A percentile compares a stretch with the other conserved stretches of the same genome.
phyloP scores from a whole-genome alignment of 2,797 vertebrate genomes.

The Heteromormyrus szaboi region DNA sequence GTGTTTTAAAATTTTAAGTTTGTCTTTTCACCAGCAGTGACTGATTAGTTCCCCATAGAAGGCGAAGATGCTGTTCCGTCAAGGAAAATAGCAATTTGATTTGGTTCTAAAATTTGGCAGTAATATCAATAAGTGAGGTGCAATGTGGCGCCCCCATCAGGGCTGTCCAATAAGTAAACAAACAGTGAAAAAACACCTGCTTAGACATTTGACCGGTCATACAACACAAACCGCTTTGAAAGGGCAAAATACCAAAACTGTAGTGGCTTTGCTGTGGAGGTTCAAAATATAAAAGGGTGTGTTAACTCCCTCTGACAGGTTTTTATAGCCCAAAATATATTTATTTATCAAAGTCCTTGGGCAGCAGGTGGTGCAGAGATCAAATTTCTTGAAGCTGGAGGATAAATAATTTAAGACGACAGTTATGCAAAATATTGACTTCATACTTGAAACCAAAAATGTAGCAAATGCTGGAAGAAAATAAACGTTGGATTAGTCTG shows the following conservation, averaged over 20 bases:
- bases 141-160: neutral
- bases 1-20: neutral
- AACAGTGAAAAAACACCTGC: neutral
- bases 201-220: neutral
- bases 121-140: neutral
- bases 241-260: neutral
- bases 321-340: neutral
- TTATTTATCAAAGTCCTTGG: neutral
- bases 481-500: neutral
- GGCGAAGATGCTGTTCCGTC: neutral
- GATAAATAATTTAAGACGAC: neutral
- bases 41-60: neutral
- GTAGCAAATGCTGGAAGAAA: neutral
- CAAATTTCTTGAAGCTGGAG: neutral
- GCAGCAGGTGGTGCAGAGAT: neutral
- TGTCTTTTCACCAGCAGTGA: neutral
- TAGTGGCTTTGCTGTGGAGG: neutral
- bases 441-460: neutral
- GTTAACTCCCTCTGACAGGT: neutral
- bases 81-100: neutral
- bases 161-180: neutral
- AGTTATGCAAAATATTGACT: conserved; percentile 1
- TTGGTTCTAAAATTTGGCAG: neutral
- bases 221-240: neutral
- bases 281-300: neutral